Percentiles rank a stretch among this genome's conserved stretches.
Evolutionary conservation across 2,113 vertebrate genomes (phyloP).

Genomic region (Anhinga rufa): DNA sequence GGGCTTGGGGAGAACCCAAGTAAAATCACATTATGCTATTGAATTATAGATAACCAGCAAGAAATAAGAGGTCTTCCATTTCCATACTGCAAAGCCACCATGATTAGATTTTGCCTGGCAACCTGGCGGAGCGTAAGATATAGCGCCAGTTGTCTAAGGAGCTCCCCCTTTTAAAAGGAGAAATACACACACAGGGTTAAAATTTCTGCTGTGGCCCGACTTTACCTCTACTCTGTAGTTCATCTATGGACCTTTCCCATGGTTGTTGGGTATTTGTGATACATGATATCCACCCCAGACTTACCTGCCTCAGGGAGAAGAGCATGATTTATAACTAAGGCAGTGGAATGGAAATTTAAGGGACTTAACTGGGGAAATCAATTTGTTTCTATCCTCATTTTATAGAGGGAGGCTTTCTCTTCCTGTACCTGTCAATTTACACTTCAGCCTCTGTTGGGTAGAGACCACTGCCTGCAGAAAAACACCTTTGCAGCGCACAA

Average conservation of each 20-base stretch:
- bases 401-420: neutral
- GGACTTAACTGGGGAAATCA: neutral
- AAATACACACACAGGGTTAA: neutral
- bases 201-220: neutral
- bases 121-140: neutral
- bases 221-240: neutral
- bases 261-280: neutral
- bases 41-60: neutral
- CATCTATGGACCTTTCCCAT: neutral
- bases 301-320: neutral
- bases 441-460: neutral
- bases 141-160: neutral
- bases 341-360: neutral
- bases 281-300: neutral
- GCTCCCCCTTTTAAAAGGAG: neutral
- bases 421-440: neutral
- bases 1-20: neutral
- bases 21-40: neutral
- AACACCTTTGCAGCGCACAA: neutral
- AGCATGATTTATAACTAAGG: neutral
- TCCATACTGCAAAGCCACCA: neutral
- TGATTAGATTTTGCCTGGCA: neutral
- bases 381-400: neutral
- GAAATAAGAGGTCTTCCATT: neutral
- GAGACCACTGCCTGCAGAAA: neutral